Evolutionary conservation across 2,113 vertebrate species (phyloP), one percentile per base, ranked within the genome.

Genomic region (Oreochromis tanganicae): DNA sequence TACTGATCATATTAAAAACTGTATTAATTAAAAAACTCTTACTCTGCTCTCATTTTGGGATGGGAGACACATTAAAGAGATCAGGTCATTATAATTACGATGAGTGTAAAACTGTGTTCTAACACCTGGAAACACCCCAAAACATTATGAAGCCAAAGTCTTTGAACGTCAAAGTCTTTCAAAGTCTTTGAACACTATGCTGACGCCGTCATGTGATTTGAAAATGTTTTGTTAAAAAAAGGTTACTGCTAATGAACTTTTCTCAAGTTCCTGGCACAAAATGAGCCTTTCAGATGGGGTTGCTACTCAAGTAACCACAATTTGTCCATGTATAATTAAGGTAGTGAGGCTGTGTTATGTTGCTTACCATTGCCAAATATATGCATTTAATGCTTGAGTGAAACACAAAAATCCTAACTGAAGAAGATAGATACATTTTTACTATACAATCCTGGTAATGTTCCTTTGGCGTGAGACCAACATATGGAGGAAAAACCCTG

Each of bases 101-200:
- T 27, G 27, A 27, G 27, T 27, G 43, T 46, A 46, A 13, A 13
- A 46, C 3, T 46, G 43, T 46, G 56, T 59, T 59, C 56, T 59
- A 59, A 59, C 1, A 59, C 0, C 0, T 0, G 0, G 11, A 68
- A 41, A 68, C 36, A 41, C 36, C 16, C 59, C 5, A 9, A 21
- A 43, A 41, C 36, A 43, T 21, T 14, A 41, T 41, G n/a, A 41
- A 61, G 16, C 29, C 57, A 61, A 61, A 34, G 5, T 4, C 29
- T 61, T 61, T 61, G 27, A 61, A 61, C 3, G 27, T 59, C 57
- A 32, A 32, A 59, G 27, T 57, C 56, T 57, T 38, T 36, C 0
- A 63, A 0, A 57, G 32, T 38, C 61, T 38, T 13, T 68, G 19
- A 68, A 68, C 34, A 68, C 34, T 68, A 13, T 1, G 13, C 63